Evolutionary conservation across 2,888 invertebrate species (phyloP).

Genomic region (Parnassius smintheus): DNA sequence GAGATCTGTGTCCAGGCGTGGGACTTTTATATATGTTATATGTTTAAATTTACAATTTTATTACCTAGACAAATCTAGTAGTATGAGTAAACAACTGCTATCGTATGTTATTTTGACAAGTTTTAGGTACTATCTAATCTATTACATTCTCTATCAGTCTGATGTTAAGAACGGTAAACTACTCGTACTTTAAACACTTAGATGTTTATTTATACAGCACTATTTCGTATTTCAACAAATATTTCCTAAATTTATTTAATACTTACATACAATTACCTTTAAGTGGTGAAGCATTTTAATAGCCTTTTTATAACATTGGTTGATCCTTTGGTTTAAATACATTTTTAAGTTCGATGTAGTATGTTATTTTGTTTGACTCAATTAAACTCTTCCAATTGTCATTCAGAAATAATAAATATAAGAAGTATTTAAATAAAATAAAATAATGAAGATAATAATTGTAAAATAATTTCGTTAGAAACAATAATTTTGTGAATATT

Average conservation of each 20-base stretch:
- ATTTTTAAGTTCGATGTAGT: slow-evolving; percentile 5
- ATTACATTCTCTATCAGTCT: slow-evolving; percentile 70
- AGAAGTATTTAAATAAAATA: too few relatives aligned
- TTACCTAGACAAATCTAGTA: too few relatives aligned
- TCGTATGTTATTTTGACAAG: not conserved
- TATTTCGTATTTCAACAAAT: not conserved
- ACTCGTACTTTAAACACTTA: slow-evolving; percentile 12
- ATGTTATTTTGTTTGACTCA: too few relatives aligned
- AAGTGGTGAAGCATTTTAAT: not conserved
- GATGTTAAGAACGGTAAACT: slow-evolving; percentile 57
- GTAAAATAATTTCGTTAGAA: too few relatives aligned
- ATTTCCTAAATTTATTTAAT: not conserved
- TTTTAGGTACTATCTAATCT: slow-evolving; percentile 30
- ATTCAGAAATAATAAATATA: too few relatives aligned
- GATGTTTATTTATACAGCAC: slow-evolving; percentile 15
- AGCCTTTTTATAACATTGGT: slow-evolving; percentile 1
- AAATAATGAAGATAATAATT: too few relatives aligned
- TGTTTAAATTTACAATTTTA: too few relatives aligned
- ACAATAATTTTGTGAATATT: slow-evolving; percentile 26
- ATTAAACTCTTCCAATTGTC: too few relatives aligned
- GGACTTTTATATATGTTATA: too few relatives aligned
- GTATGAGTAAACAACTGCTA: too few relatives aligned
- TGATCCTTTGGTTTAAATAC: slow-evolving; percentile 5
- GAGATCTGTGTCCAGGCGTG: not conserved
- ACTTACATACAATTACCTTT: not conserved